Evolutionary conservation across 2,113 vertebrate species (phyloP).

Genomic region (Colossoma macropomum): DNA sequence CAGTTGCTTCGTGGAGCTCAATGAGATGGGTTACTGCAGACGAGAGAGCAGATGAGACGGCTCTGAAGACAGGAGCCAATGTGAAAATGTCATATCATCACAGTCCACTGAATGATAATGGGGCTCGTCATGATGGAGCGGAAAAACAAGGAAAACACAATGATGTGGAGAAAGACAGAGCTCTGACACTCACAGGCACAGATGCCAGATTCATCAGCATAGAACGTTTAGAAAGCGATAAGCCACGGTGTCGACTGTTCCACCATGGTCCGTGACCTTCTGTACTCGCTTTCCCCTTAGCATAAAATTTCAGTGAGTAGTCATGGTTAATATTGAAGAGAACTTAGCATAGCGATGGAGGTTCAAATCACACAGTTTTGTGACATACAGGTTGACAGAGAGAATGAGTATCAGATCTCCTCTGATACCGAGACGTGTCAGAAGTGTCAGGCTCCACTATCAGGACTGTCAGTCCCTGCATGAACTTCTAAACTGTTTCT

Average conservation of each 20-base stretch:
- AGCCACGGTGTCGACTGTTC: slow-evolving; percentile 1
- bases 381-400: background rate
- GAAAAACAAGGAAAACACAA: no score
- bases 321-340: background rate
- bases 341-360: background rate
- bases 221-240: slow-evolving; percentile 9
- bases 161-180: background rate
- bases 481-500: background rate
- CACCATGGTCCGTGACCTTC: background rate
- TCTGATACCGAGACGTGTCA: background rate
- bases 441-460: background rate
- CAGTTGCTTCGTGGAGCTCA: no score
- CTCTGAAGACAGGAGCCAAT: no score
- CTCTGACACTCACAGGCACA: slow-evolving; percentile 2
- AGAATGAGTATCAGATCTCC: background rate
- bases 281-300: slow-evolving; percentile 5
- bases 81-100: no score
- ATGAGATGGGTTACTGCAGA: no score
- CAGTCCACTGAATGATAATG: no score
- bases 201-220: background rate
- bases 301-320: background rate
- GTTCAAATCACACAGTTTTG: background rate
- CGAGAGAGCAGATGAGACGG: no score
- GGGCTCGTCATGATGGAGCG: no score
- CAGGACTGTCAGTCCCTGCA: background rate